Evolutionary conservation across 2,797 vertebrate species (phyloP), one percentile per base, ranked within the genome.

Genomic region (Eleutherodactylus coqui): DNA sequence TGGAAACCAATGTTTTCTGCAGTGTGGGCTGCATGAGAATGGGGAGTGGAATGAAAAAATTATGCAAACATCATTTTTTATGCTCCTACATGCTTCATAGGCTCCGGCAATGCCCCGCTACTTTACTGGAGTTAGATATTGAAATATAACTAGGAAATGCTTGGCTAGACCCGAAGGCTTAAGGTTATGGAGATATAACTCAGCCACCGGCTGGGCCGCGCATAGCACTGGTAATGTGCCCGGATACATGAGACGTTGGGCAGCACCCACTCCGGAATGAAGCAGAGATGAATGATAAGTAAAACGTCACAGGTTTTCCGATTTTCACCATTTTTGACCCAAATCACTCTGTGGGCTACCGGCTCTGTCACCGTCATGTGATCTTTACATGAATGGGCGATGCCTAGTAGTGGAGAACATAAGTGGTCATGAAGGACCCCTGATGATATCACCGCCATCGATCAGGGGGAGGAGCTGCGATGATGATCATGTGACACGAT

Each of bases 1-100:
- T 79, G 79, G 83, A 62, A 89, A 29, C 5, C 73, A 77, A 55
- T 77, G 73, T 51, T 60, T 86, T 58, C 45, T 60, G 24, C 49
- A 29, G 24, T 60, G 51, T 19, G 24, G 41, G 41, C 41, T 45
- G 70, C 70, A 73, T 45, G 70, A n/a, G 41, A 73, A 73, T 73
- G 70, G n/a, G 17, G 17, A 45, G 38, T 14, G 45, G 41, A 73
- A 73, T 73, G 70, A 45, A 73, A 73, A 73, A 73, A 73, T 73
- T 73, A 73, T 73, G 70, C 70, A 73, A 73, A 73, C 41, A 73
- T n/a, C 4, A 75, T 75, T 49, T 75, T 47, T 51, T 41, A 75
- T 75, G 16, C 43, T 73, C 43, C 43, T 53, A 53, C 75, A 53
- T 14, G 47, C 75, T 76, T 76, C 47, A 45, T 45, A 45, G 70